phyloP scores from a whole-genome alignment of 2,113 vertebrate species.

The Sturnira hondurensis region DNA sequence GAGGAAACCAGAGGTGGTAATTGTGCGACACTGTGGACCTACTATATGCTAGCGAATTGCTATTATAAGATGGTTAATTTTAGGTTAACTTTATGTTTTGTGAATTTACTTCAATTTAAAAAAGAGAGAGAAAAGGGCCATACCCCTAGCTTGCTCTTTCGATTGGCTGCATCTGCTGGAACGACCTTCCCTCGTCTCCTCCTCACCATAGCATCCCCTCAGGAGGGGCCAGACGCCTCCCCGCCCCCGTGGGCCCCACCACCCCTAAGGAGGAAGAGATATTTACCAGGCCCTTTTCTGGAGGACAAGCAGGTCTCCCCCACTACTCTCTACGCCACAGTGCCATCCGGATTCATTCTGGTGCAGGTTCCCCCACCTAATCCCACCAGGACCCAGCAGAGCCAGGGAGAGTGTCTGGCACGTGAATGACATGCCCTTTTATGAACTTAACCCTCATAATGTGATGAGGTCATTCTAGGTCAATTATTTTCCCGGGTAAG shows the following conservation, averaged over 20 bases:
- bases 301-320: background rate
- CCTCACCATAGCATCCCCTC: background rate
- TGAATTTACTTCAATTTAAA: background rate
- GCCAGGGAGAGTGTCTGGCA: fast-evolving
- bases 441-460: background rate
- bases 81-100: background rate
- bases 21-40: too few relatives aligned
- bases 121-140: fast-evolving
- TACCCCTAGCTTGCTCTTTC: background rate
- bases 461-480: background rate
- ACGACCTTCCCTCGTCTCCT: too few relatives aligned
- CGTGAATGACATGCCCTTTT: fast-evolving
- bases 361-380: background rate
- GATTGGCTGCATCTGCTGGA: fast-evolving
- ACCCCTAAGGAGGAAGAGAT: fast-evolving
- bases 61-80: background rate
- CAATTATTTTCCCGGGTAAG: background rate
- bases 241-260: background rate
- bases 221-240: background rate
- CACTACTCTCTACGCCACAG: fast-evolving
- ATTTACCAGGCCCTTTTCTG: background rate
- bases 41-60: background rate
- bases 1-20: too few relatives aligned
- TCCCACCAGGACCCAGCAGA: background rate
- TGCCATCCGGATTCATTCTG: fast-evolving